These are phyloP conservation scores for Phortica variegata DNA, from an alignment of 1,140 invertebrate species.

Conservation along the genomic window DNA sequence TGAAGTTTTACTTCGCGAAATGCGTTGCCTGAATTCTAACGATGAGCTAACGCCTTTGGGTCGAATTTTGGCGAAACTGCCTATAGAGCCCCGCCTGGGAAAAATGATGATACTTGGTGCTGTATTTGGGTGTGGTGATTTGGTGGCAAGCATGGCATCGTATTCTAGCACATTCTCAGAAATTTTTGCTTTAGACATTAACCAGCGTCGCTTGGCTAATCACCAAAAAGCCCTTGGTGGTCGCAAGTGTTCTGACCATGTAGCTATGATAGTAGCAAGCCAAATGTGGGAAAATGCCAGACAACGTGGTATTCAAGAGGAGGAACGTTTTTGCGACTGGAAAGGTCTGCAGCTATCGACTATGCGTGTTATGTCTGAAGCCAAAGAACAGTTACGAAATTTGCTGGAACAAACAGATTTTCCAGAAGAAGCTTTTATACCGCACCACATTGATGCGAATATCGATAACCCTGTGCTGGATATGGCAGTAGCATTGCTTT, in stretches of 20 bases:
- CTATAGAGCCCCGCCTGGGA: constrained; percentile 88
- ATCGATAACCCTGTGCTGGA: constrained; percentile 81
- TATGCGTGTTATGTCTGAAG: constrained; percentile 86
- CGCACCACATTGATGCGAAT: constrained; percentile 72
- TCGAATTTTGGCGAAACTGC: constrained; percentile 86
- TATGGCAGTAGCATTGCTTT: constrained; percentile 80
- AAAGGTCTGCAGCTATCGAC: constrained; percentile 87
- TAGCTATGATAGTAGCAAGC: constrained; percentile 92
- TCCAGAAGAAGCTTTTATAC: constrained; percentile 80
- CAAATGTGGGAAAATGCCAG: constrained; percentile 80
- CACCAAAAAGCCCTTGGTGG: constrained; percentile 84
- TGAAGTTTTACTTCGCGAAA: constrained; percentile 71
- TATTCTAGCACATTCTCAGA: constrained; percentile 91
- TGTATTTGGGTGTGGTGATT: constrained; percentile 84
- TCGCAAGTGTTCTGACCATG: constrained; percentile 87
- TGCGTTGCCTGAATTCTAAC: constrained; percentile 82
- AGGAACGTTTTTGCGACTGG: constrained; percentile 84
- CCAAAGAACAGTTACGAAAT: constrained; percentile 85
- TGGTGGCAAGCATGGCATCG: constrained; percentile 89
- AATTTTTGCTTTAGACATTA: constrained; percentile 75
- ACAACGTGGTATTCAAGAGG: constrained; percentile 74
- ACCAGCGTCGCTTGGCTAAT: constrained; percentile 67
- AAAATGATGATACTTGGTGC: constrained; percentile 93
- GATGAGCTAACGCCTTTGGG: constrained; percentile 89
- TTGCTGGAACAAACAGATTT: constrained; percentile 82